A percentile compares a stretch with the other conserved stretches of the same genome.
Conservation (phyloP, 1,140 invertebrate genomes). For the Muscidifurax raptorellus region DNA sequence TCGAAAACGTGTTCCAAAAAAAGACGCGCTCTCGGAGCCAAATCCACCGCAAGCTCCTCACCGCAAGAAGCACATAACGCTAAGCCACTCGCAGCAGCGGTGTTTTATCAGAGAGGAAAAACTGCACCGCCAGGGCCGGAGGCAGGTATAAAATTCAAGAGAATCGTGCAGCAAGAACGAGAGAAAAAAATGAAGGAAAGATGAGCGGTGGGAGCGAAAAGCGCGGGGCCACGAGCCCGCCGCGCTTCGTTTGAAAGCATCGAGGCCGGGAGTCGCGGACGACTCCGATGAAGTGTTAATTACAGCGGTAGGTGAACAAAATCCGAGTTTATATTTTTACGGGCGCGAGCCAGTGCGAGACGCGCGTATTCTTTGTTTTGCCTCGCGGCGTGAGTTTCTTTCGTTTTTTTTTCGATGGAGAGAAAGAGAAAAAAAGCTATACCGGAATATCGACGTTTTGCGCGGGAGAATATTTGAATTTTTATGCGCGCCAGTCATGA, state of each 20-base stretch:
- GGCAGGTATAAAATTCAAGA: not conserved
- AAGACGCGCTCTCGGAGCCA: too few relatives aligned
- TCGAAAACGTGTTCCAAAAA: not conserved
- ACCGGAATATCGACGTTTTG: slow-evolving; percentile 18
- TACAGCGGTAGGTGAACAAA: slow-evolving; percentile 32
- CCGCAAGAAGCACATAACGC: not conserved
- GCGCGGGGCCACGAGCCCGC: not conserved
- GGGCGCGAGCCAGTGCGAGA: too few relatives aligned
- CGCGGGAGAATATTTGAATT: slow-evolving; percentile 9
- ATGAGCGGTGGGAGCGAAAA: not conserved
- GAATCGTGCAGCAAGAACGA: not conserved
- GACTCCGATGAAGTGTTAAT: slow-evolving; percentile 44
- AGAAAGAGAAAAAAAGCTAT: too few relatives aligned
- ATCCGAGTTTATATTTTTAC: slow-evolving; percentile 27
- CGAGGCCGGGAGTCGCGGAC: not conserved
- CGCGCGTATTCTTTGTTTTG: not conserved
- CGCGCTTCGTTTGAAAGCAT: slow-evolving; percentile 27
- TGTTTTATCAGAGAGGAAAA: not conserved
- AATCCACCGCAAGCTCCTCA: not conserved
- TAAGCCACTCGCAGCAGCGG: not conserved
- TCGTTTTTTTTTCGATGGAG: not conserved
- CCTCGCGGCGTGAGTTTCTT: not conserved
- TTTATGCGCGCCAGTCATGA: slow-evolving; percentile 13
- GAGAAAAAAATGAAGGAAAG: slow-evolving; percentile 7
- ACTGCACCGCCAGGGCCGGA: not conserved